Percentiles rank a stretch among this genome's conserved stretches.
These are phyloP conservation scores for Actias luna DNA, from an alignment of 2,888 invertebrate genomes.

Conservation along the genomic window DNA sequence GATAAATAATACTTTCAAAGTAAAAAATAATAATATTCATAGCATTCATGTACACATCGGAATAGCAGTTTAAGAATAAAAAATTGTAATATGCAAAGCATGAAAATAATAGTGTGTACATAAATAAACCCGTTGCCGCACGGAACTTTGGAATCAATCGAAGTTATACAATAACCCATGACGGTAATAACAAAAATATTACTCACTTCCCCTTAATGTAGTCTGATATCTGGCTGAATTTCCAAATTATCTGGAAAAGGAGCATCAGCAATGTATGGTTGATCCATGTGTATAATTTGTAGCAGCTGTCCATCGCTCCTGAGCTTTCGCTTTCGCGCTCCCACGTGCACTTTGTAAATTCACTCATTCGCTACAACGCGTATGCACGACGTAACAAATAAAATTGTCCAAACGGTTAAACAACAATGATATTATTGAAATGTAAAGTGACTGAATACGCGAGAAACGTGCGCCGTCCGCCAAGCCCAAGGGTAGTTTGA, in stretches of 20 bases:
- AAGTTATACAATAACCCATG: conserved; percentile 14
- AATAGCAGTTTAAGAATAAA: not conserved
- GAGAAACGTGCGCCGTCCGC: conserved; percentile 40
- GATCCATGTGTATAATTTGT: conserved; percentile 74
- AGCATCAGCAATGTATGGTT: conserved; percentile 73
- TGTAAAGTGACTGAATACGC: conserved; percentile 22
- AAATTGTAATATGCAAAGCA: not conserved
- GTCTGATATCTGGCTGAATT: conserved; percentile 75
- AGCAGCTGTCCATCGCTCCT: conserved; percentile 72
- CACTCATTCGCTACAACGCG: conserved; percentile 69
- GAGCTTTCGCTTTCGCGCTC: conserved; percentile 53
- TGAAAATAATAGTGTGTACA: not conserved
- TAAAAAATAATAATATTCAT: not conserved
- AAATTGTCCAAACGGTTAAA: not conserved
- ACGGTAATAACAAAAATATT: conserved; percentile 20
- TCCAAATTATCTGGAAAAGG: conserved; percentile 76
- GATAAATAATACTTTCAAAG: not conserved
- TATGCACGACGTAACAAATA: conserved; percentile 43
- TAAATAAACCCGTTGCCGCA: conserved; percentile 7
- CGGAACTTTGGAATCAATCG: conserved; percentile 7
- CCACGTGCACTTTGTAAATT: conserved; percentile 68
- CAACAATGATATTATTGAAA: conserved; percentile 35
- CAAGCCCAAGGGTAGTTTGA: conserved; percentile 50
- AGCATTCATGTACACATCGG: not conserved
- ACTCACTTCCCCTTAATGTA: conserved; percentile 75